Conservation (phyloP, 2,113 vertebrate genomes). For the Pterophyllum scalare region DNA sequence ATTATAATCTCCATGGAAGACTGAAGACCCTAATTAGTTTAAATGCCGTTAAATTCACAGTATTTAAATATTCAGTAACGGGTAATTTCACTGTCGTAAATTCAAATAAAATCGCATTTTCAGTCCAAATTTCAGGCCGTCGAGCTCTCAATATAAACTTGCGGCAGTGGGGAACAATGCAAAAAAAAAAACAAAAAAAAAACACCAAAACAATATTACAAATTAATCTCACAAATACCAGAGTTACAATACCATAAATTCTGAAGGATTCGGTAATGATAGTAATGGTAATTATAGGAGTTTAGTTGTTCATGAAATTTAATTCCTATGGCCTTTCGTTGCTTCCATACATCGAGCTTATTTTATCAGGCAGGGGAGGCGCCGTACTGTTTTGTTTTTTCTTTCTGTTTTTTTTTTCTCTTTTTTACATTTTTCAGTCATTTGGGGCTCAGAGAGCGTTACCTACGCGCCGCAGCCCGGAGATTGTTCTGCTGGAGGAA, state of each 20-base stretch:
- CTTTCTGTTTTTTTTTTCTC: neutral
- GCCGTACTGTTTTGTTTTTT: neutral
- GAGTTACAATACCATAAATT: neutral
- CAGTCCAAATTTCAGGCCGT: neutral
- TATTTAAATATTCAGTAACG: neutral
- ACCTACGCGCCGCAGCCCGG: neutral
- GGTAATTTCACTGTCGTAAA: neutral
- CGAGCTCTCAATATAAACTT: neutral
- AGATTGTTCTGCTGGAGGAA: conserved; percentile 41
- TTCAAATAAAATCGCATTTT: neutral
- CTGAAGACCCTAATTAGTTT: neutral
- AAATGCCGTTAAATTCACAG: conserved; percentile 1
- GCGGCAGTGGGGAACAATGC: too few species aligned
- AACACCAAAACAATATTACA: neutral
- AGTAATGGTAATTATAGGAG: neutral
- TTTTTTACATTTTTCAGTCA: neutral
- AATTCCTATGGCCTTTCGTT: neutral
- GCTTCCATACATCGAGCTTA: conserved; percentile 42
- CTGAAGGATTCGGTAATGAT: neutral
- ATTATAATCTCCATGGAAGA: neutral
- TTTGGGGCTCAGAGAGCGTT: conserved; percentile 5
- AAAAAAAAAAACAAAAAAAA: neutral
- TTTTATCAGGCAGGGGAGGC: neutral
- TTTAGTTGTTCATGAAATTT: neutral
- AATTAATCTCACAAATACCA: neutral